Base-by-base conservation (phyloP, 2,797 vertebrate genomes). In the Anabacerthia variegaticeps region DNA sequence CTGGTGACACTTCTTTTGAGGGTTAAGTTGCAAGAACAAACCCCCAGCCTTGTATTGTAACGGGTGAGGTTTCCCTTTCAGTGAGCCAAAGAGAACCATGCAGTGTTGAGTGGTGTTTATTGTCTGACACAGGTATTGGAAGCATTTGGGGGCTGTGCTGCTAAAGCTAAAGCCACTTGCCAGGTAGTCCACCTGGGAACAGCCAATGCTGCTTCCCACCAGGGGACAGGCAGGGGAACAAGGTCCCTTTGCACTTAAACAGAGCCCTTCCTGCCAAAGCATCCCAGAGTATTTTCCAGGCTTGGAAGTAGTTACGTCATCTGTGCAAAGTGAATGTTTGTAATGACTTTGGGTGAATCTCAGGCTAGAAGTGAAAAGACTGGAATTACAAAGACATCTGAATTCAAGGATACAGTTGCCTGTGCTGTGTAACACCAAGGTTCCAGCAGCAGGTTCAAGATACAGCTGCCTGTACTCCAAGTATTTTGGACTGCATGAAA, bases 341-440 rank as follows among this genome's bases (percentile, higher is more conserved):
- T 32, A 41, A 27, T 8, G 61, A 62, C 54, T 41, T 16, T 9
- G 19, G 52, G 36, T 4, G 0, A 36, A 6, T 58, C 73, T 80
- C 52, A 36, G 36, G 32, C 32, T 69, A 62, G 55, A 85, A 82
- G 66, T 58, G 41, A 27, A 39, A 59, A 48, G 37, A 11, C 28
- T 56, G 4, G 28, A 21, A 34, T 26, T 66, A 19, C 68, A 85
- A 55, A 39, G 36, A 14, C 24, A 1, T 0, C 2, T 15, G 18
- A 34, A n/a, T 56, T 46, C 39, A 15, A 2, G 9, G 62, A 44
- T 37, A 18, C 2, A 7, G 6, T 17, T 55, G 23, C 32, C n/a
- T 0, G 0, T 36, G 28, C 51, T 30, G 0, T 5, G 3, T 4
- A 24, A 46, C 20, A 32, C 23, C 55, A 9, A 0, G 15, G 28